phyloP scores from a whole-genome alignment of 2,888 invertebrate genomes.

The Tipula confusa region DNA sequence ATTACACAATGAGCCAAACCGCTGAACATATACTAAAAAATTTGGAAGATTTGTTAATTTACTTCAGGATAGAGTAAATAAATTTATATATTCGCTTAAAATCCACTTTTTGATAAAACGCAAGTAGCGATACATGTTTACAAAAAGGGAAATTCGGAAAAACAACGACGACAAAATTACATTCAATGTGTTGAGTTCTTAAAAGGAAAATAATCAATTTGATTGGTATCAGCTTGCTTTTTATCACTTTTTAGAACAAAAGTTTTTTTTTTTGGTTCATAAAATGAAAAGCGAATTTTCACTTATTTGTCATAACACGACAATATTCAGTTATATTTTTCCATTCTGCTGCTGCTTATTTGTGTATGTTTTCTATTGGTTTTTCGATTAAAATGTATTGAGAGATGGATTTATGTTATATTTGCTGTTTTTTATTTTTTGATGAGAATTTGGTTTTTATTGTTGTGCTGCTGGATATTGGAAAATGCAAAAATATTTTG shows the following conservation, averaged over 20 bases:
- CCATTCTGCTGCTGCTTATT: not conserved
- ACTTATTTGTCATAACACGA: slow-evolving; percentile 20
- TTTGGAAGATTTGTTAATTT: not conserved
- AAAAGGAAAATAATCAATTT: slow-evolving; percentile 25
- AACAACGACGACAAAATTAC: slow-evolving; percentile 9
- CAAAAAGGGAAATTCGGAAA: not conserved
- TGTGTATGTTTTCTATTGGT: slow-evolving; percentile 13
- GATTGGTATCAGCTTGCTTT: slow-evolving; percentile 25
- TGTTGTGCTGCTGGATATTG: not conserved
- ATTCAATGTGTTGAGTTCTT: slow-evolving; percentile 12
- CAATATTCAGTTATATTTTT: not conserved
- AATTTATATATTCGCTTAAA: not conserved
- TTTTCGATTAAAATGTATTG: slow-evolving; percentile 12
- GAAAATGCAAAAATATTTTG: not conserved
- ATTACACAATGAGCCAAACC: too few relatives aligned
- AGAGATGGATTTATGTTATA: not conserved
- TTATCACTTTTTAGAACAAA: not conserved
- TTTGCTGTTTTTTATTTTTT: slow-evolving; percentile 25
- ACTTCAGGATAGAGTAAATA: not conserved
- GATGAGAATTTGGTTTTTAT: slow-evolving; percentile 12
- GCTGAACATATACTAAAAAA: not conserved
- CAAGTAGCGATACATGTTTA: not conserved
- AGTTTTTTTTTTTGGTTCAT: not conserved
- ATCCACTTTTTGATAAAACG: not conserved
- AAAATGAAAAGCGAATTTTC: slow-evolving; percentile 20